Base-by-base conservation (phyloP, 1,140 invertebrate species). In the Drosophila pachea region DNA sequence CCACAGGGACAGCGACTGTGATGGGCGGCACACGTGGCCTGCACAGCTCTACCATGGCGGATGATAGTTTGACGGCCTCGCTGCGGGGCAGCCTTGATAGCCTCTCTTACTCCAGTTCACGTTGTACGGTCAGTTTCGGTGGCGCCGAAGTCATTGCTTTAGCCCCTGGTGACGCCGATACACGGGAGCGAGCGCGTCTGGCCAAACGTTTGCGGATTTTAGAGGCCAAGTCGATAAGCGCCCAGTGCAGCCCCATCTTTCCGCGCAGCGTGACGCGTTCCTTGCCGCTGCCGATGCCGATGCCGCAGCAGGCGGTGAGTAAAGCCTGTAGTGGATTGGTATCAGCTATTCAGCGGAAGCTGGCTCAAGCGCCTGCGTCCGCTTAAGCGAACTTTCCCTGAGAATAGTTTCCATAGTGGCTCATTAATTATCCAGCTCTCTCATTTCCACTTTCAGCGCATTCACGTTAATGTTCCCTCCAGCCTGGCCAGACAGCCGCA, bases 191-290 rank as follows among this genome's bases (percentile, higher is more conserved):
- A 1, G 61, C 62, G 14, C 72, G 83, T 9, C 48, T 88, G 16
- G 77, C 78, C 52, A 84, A 84, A 49, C 55, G 86, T 7, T 59
- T 88, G 52, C 87, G 84, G 35, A 79, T 89, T 9, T 68, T 89
- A 29, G 88, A 89, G 49, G 88, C 88, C 11, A 88, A 87, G 40
- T 89, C 88, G 5, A 89, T 89, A 5, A 89, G 88, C 35, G 88
- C 88, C 29, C 88, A 89, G 54, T 89, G 88, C 45, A 89, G 88
- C 50, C 88, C 88, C 42, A 79, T 88, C 38, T 82, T 89, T 43
- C 83, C 83, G 29, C 74, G 87, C 53, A 86, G 87, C 50, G 70
- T 81, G 64, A 76, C 59, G 33, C 73, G 84, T 6, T 62, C 74
- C 1, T 66, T 84, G 56, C 68, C 69, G 31, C 32, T 84, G 63